These are phyloP conservation scores for Luperina testacea DNA, from an alignment of 2,888 invertebrate genomes.

Conservation along the genomic window DNA sequence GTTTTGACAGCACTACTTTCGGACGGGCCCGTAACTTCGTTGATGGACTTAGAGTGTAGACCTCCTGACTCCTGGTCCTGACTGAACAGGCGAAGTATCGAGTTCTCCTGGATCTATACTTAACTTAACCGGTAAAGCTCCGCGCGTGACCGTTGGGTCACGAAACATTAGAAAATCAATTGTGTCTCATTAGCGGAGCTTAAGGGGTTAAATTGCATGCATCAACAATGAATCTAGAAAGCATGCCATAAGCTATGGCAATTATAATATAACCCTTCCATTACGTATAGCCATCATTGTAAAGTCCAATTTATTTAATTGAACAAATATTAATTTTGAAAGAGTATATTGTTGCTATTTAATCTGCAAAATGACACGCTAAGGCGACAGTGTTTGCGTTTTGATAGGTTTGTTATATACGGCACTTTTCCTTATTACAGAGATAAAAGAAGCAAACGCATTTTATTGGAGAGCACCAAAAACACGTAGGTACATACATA, in stretches of 20 bases:
- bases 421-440: conserved; percentile 21
- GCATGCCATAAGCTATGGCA: not conserved
- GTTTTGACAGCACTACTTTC: too few relatives aligned
- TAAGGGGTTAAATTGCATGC: not conserved
- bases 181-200: too few relatives aligned
- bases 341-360: not conserved
- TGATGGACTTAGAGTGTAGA: too few relatives aligned
- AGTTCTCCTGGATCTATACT: not conserved
- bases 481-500: not conserved
- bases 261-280: too few relatives aligned
- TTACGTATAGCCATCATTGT: not conserved
- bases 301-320: not conserved
- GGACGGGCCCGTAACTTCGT: too few relatives aligned
- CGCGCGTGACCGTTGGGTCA: too few relatives aligned
- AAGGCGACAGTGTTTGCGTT: conserved; percentile 14
- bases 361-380: not conserved
- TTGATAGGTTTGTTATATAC: conserved; percentile 15
- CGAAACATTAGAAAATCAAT: too few relatives aligned
- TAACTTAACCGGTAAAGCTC: not conserved
- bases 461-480: not conserved
- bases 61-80: not conserved
- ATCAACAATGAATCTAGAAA: not conserved
- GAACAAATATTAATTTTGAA: not conserved
- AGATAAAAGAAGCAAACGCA: conserved; percentile 12
- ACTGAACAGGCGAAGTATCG: not conserved